Conservation (phyloP, 2,888 invertebrate species). For the Xanthorhoe designata region DNA sequence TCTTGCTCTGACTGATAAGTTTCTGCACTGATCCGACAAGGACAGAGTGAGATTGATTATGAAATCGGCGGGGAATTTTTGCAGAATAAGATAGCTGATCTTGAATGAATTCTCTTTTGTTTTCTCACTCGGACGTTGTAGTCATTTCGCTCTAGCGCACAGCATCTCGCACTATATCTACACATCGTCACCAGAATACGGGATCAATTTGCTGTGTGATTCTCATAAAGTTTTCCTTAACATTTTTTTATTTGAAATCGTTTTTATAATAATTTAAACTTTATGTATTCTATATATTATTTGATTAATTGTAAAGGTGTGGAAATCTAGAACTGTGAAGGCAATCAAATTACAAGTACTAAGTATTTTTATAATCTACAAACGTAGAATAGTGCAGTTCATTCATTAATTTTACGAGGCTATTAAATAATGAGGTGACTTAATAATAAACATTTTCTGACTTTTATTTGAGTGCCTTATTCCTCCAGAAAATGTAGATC, state of each 20-base stretch:
- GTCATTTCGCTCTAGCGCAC: constrained; percentile 72
- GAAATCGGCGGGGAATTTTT: constrained; percentile 66
- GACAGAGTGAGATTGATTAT: constrained; percentile 65
- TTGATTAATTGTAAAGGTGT: neutral
- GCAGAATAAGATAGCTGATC: constrained; percentile 73
- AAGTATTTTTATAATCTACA: too few relatives aligned
- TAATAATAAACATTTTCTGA: too few relatives aligned
- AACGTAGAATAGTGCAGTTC: too few relatives aligned
- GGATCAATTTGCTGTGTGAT: constrained; percentile 77
- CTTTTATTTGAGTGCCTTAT: too few relatives aligned
- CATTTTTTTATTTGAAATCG: neutral
- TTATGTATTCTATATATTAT: neutral
- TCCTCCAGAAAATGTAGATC: too few relatives aligned
- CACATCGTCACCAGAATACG: constrained; percentile 73
- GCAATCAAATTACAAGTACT: too few relatives aligned
- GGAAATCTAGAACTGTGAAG: neutral
- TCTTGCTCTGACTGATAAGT: constrained; percentile 51
- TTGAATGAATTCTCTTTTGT: constrained; percentile 78
- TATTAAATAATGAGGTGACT: too few relatives aligned
- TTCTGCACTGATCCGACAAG: constrained; percentile 52
- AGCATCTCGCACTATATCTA: constrained; percentile 65
- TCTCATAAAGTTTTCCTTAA: constrained; percentile 51
- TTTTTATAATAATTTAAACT: too few relatives aligned
- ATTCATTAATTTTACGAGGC: too few relatives aligned
- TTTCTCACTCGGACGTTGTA: constrained; percentile 71